Base-by-base conservation (phyloP, 35 echinoderm and acorn worm genomes). In the Apostichopus parvimensis region DNA sequence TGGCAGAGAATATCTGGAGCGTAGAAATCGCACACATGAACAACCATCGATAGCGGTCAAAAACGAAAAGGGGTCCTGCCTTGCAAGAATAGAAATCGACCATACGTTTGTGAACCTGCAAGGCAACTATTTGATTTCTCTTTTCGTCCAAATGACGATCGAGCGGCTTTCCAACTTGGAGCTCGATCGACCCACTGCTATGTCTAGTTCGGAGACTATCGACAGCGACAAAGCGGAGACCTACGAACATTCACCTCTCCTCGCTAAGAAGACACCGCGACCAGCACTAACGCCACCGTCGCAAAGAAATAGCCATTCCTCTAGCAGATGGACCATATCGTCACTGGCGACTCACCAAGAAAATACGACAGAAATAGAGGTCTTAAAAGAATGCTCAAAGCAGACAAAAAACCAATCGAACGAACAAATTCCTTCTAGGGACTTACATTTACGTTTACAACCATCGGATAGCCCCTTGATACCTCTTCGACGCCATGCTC, bases 391-490 rank as follows among this genome's bases (percentile, higher is more conserved):
- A 57, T 21, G 34, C 10, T 79, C 89, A n/a, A 91, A 52, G 73
- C 78, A 72, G 92, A 93, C 80, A 53, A n/a, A n/a, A n/a, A 93
- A 75, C 79, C 83, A 56, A 82, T 57, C 83, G 78, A 10, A 89
- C 80, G 90, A 92, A 28, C 20, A 88, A 22, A 4, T 77, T 9
- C 58, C 78, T 54, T 25, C 72, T 55, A 91, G 52, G 73, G 76
- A 91, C 4, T 8, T 91, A 23, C 13, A 64, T 6, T 5, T 88
- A 68, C 28, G 62, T 17, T 28, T 88, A 72, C 45, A 68, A 21
- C 28, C 45, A 55, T 88, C 79, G 9, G 80, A 78, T 24, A 79
- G 79, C 45, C 59, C 80, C n/a, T 58, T 26, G n/a, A 56, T 87
- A 25, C 71, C 52, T 57, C 54, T 68, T 53, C 65, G 23, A 57